Evolutionary conservation across 2,888 invertebrate species (phyloP).

Genomic region (Phorcus lineatus): DNA sequence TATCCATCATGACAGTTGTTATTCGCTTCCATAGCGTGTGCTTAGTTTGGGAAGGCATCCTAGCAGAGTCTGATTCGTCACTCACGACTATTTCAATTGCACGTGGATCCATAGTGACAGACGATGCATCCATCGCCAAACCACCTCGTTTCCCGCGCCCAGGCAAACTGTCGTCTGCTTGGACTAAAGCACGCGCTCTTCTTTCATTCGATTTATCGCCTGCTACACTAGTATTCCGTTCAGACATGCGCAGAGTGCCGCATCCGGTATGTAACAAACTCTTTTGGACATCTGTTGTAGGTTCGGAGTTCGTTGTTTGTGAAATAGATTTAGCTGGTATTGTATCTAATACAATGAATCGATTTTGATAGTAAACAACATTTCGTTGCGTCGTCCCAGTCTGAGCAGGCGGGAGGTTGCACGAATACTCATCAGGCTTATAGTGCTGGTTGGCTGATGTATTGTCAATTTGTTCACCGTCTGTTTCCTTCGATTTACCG

Average conservation of each 20-base stretch:
- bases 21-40: conserved; percentile 51
- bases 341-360: conserved; percentile 51
- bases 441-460: not conserved
- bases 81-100: conserved; percentile 61
- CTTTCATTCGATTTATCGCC: conserved; percentile 21
- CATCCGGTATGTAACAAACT: conserved; percentile 10
- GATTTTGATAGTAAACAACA: conserved; percentile 56
- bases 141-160: conserved; percentile 23
- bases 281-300: not conserved
- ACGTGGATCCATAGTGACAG: conserved; percentile 55
- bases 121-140: conserved; percentile 47
- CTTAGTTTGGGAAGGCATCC: conserved; percentile 40
- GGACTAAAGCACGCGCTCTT: not conserved
- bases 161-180: conserved; percentile 6
- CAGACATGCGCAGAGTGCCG: conserved; percentile 9
- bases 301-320: not conserved
- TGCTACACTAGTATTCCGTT: conserved; percentile 4
- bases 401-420: not conserved
- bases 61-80: conserved; percentile 48
- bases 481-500: not conserved
- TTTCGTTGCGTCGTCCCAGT: conserved; percentile 31
- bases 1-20: conserved; percentile 57
- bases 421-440: not conserved
- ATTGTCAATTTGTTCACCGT: not conserved
- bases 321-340: conserved; percentile 19